These are phyloP conservation scores for Trichonephila clavipes DNA, from an alignment of 1,140 invertebrate species.

Conservation along the genomic window DNA sequence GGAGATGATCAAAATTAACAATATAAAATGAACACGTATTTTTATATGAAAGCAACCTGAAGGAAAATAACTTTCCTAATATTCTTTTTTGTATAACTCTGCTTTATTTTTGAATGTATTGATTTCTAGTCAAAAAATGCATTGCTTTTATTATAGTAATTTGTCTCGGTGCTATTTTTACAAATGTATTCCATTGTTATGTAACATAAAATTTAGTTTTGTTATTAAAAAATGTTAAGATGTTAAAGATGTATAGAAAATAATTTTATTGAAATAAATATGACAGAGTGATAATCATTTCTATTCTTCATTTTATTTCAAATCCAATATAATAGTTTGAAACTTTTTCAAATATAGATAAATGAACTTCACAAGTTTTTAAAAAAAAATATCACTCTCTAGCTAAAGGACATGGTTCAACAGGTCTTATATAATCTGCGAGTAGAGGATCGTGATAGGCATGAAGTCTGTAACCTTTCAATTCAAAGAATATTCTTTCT, in stretches of 20 bases:
- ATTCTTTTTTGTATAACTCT: not conserved
- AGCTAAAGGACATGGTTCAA: constrained; percentile 82
- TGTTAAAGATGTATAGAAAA: not conserved
- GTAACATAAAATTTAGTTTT: not conserved
- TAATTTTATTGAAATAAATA: constrained; percentile 24
- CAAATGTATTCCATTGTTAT: not conserved
- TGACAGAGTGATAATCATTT: not conserved
- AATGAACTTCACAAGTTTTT: not conserved
- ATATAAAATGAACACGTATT: no score
- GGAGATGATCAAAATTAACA: not conserved
- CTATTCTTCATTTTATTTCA: not conserved
- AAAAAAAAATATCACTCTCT: constrained; percentile 25
- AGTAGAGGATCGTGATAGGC: constrained; percentile 88
- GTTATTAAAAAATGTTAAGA: no score
- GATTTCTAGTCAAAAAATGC: not conserved
- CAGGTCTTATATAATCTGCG: constrained; percentile 87
- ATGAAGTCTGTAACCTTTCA: constrained; percentile 85
- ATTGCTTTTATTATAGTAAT: not conserved
- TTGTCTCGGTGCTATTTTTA: not conserved
- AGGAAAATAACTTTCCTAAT: no score
- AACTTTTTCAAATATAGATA: not conserved
- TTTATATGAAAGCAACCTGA: no score
- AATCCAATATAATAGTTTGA: not conserved
- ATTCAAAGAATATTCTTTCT: constrained; percentile 88
- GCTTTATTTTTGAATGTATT: not conserved